These are phyloP conservation scores for Panthera uncia DNA, from an alignment of 2,113 vertebrate genomes.

Conservation along the genomic window DNA sequence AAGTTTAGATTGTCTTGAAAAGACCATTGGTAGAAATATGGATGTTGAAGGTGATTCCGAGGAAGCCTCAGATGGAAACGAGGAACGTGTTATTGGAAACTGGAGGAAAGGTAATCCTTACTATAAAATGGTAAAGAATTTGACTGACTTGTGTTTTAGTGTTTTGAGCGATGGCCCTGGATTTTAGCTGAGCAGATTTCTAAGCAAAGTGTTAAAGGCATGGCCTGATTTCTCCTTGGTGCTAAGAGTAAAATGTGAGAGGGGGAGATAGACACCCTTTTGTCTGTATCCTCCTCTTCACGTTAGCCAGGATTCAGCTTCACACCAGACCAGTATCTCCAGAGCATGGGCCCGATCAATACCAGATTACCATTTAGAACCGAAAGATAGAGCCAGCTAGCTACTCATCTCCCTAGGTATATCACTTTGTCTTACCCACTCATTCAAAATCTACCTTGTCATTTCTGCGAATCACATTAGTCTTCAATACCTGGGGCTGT, in stretches of 20 bases:
- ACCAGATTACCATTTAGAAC: background rate
- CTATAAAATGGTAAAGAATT: background rate
- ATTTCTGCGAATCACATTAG: background rate
- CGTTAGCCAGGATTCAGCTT: background rate
- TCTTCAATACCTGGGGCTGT: background rate
- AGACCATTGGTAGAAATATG: background rate
- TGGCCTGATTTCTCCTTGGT: background rate
- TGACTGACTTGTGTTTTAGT: background rate
- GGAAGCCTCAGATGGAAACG: too few relatives aligned
- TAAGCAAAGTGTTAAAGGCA: background rate
- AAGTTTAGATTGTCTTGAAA: background rate
- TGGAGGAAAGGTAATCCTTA: background rate
- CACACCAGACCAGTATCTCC: background rate
- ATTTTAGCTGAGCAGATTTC: background rate
- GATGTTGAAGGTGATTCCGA: too few relatives aligned
- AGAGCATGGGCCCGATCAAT: background rate
- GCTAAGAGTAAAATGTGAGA: background rate
- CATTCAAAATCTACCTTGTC: background rate
- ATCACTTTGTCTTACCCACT: background rate
- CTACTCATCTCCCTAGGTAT: background rate
- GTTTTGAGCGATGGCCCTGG: background rate
- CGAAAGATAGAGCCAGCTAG: background rate
- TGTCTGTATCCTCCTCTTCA: background rate
- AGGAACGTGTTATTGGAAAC: too few relatives aligned
- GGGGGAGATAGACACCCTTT: background rate